Evolutionary conservation across 2,797 vertebrate species (phyloP).

Genomic region (Brachymystax lenok): DNA sequence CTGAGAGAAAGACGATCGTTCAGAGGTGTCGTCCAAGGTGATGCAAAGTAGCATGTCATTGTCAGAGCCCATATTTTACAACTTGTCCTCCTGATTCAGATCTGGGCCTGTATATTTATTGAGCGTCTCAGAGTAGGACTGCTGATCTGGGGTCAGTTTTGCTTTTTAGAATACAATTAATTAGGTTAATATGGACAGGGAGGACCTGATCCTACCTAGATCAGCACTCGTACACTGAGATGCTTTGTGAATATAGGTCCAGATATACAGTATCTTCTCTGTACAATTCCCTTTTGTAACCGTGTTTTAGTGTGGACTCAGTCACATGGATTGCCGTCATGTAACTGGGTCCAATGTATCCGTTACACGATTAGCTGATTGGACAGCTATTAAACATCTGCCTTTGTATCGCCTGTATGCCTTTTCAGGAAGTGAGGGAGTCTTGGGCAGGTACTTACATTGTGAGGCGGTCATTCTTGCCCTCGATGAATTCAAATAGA

Average conservation of each 20-base stretch:
- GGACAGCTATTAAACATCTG: neutral
- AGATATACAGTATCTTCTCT: neutral
- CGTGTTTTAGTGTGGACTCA: neutral
- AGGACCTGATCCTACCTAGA: too few species aligned
- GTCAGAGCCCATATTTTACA: too few species aligned
- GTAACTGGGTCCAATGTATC: neutral
- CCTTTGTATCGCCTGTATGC: neutral
- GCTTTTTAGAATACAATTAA: neutral
- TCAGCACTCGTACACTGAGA: neutral
- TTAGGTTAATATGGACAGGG: neutral
- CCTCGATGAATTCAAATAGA: neutral
- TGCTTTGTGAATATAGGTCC: neutral
- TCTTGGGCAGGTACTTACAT: neutral
- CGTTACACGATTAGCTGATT: neutral
- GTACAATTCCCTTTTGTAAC: neutral
- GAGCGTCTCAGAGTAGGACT: neutral
- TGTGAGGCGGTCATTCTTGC: neutral
- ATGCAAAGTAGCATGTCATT: too few species aligned
- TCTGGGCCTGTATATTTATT: neutral
- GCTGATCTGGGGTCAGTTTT: neutral
- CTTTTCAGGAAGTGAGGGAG: neutral
- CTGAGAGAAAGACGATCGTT: too few species aligned
- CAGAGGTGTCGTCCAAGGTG: too few species aligned
- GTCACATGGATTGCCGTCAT: neutral
- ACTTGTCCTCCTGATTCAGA: neutral